These are phyloP conservation scores for Samia ricini DNA, from an alignment of 1,140 invertebrate species.

Conservation along the genomic window DNA sequence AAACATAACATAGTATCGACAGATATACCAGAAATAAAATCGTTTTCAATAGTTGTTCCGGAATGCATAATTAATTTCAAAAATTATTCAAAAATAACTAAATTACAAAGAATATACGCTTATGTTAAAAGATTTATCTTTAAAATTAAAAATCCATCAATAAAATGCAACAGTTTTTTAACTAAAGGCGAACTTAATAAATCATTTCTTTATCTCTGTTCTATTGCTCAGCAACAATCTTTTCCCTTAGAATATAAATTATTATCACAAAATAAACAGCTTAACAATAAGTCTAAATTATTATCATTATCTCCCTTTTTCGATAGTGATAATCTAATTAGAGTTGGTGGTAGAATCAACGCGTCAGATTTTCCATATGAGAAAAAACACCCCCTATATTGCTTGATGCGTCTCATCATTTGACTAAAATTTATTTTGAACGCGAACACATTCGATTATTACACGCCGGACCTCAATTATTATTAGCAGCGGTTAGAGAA, in stretches of 20 bases:
- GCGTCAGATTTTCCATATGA: not conserved
- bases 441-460: not conserved
- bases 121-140: too few species aligned
- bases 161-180: not conserved
- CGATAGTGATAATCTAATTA: slow-evolving; percentile 3
- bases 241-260: not conserved
- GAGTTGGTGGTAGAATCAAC: slow-evolving; percentile 12
- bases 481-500: slow-evolving; percentile 14
- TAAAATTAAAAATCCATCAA: too few species aligned
- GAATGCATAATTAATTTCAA: too few species aligned
- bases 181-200: too few species aligned
- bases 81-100: too few species aligned
- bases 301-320: too few species aligned
- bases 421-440: slow-evolving; percentile 12
- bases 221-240: too few species aligned
- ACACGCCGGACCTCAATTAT: slow-evolving; percentile 18
- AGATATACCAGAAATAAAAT: too few species aligned
- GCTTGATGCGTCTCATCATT: slow-evolving; percentile 8
- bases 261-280: too few species aligned
- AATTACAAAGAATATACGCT: too few species aligned
- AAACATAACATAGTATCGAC: not conserved
- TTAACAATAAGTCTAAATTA: not conserved
- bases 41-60: too few species aligned
- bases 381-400: too few species aligned
- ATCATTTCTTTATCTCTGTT: not conserved